Evolutionary conservation across 2,888 invertebrate genomes (phyloP), one percentile per base, ranked within the genome.

Genomic region (Lepidocyrtinus sp.): DNA sequence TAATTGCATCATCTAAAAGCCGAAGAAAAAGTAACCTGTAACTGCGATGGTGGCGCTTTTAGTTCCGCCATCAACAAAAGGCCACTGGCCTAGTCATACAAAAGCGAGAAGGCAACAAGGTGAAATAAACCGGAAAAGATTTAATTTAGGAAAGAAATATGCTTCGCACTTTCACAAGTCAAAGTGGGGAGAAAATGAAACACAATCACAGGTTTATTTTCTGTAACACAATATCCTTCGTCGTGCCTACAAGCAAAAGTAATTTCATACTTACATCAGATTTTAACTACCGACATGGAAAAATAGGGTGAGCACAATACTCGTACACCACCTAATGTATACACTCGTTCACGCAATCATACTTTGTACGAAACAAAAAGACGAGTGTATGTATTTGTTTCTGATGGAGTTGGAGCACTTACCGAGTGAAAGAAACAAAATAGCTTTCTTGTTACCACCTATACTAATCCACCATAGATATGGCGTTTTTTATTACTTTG

Each of bases 41-140:
- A 50, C 50, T 5, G 55, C 19, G 7, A 55, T 21, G n/a, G 59
- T 59, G 59, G 59, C 59, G 12, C n/a, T 36, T 21, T 59, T 22
- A 25, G 3, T 26, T 26, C 25, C 63, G 15, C 46, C n/a, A n/a
- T 36, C 67, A n/a, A 24, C 22, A 72, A 79, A 78, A 79, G 79
- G 79, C 73, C 79, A 79, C 24, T 79, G 79, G 73, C 79, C 79
- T 69, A 55, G 15, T 50, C 25, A 55, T 45, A 22, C 7, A n/a
- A 3, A 7, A 19, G 21, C 22, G 27, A 50, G 26, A 70, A 65
- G 75, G 68, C 71, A 82, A 82, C 82, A 82, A 82, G 82, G 82
- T 82, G 82, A 82, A 82, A 72, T 82, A 82, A 82, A 75, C 78
- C 82, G 75, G 82, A 82, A 78, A 78, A 75, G 78, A 82, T 82